A percentile compares a stretch with the other conserved stretches of the same genome.
Conservation (phyloP, 2,113 vertebrate species). For the Halichoeres trimaculatus region DNA sequence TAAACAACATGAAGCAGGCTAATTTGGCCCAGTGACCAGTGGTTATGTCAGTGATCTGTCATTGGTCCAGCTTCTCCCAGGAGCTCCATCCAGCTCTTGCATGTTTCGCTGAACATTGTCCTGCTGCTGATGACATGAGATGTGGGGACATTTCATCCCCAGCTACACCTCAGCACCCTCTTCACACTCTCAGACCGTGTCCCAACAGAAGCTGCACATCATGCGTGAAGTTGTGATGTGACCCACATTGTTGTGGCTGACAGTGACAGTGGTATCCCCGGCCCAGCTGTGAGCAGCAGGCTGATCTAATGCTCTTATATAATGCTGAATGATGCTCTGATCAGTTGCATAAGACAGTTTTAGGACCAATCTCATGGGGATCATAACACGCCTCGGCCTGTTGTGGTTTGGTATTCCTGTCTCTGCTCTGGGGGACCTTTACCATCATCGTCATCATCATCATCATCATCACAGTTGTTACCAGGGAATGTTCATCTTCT, state of each 20-base stretch:
- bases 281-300: constrained; percentile 63
- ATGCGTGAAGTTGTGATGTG: constrained; percentile 12
- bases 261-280: constrained; percentile 14
- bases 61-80: not conserved
- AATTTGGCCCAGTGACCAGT: not conserved
- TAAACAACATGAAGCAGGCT: constrained; percentile 5
- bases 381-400: constrained; percentile 12
- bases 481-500: not conserved
- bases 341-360: constrained; percentile 71
- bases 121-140: not conserved
- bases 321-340: constrained; percentile 54
- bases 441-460: not conserved
- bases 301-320: constrained; percentile 69
- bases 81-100: not conserved
- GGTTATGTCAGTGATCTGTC: constrained; percentile 21
- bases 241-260: constrained; percentile 9
- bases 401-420: constrained; percentile 17
- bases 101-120: not conserved
- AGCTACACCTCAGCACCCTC: not conserved
- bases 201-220: not conserved
- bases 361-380: constrained; percentile 42
- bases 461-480: not conserved
- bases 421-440: constrained; percentile 5
- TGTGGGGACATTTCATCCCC: not conserved
- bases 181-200: not conserved